phyloP scores from a whole-genome alignment of 2,888 invertebrate species.

The Amiota mariae region DNA sequence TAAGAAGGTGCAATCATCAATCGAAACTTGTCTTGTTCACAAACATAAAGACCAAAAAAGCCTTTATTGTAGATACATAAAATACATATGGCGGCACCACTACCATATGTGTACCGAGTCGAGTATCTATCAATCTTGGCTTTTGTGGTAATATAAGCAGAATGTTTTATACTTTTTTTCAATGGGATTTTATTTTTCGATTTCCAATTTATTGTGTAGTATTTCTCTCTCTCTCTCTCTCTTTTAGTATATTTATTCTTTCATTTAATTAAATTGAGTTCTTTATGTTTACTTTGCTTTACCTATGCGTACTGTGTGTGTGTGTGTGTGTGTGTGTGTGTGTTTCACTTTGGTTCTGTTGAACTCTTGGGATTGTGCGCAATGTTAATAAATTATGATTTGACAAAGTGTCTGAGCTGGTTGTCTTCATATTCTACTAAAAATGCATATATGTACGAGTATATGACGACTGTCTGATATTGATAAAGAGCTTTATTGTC shows the following conservation, averaged over 20 bases:
- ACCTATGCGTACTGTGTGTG: background rate
- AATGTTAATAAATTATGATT: conserved; percentile 14
- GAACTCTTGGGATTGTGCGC: conserved; percentile 3
- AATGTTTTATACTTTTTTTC: conserved; percentile 3
- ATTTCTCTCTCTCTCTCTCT: background rate
- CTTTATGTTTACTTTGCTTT: conserved; percentile 46
- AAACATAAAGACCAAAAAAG: too few relatives aligned
- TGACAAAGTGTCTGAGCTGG: conserved; percentile 13
- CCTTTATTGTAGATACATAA: background rate
- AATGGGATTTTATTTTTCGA: background rate
- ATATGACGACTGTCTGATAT: background rate
- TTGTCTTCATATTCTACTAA: background rate
- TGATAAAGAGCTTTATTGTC: conserved; percentile 18
- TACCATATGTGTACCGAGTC: background rate
- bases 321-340: background rate
- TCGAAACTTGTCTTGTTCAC: too few relatives aligned
- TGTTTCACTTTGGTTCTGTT: background rate
- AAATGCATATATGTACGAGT: background rate
- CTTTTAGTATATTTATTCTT: conserved; percentile 25
- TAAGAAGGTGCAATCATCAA: too few relatives aligned
- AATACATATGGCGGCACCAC: background rate
- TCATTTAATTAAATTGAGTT: conserved; percentile 57
- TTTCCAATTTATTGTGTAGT: conserved; percentile 13
- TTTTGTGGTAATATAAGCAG: background rate
- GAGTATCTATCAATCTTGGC: conserved; percentile 1